These are phyloP conservation scores for Ailuropoda melanoleuca DNA, from an alignment of 2,113 vertebrate genomes.

Conservation along the genomic window DNA sequence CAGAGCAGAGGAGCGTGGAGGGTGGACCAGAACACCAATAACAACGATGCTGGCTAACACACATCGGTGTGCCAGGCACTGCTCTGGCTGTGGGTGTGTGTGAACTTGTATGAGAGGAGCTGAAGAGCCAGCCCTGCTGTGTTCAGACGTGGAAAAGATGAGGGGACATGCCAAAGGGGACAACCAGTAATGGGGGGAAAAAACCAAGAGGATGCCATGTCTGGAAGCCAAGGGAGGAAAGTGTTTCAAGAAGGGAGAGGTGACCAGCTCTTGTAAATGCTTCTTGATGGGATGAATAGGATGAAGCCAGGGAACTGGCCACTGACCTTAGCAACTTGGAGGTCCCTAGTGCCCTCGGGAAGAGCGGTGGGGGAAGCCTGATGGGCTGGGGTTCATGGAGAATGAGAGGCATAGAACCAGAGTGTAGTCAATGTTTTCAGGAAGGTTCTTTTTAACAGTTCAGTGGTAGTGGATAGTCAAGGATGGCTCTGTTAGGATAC, in stretches of 20 bases:
- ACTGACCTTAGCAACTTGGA: neutral
- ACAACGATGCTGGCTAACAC: neutral
- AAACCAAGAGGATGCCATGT: neutral
- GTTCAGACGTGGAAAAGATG: neutral
- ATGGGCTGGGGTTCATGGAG: neutral
- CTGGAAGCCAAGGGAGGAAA: neutral
- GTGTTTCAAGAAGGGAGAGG: too few relatives aligned
- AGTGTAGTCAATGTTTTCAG: neutral
- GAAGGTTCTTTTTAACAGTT: neutral
- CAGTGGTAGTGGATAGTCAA: neutral
- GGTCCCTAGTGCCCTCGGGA: neutral
- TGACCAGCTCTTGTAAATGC: neutral
- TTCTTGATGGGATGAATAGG: neutral
- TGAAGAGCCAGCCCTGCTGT: neutral
- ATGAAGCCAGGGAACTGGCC: neutral
- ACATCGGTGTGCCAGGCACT: neutral
- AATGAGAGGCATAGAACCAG: neutral
- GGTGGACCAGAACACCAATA: neutral
- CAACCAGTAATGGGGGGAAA: fast-evolving
- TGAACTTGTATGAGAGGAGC: neutral
- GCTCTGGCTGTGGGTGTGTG: neutral
- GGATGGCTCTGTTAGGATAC: neutral
- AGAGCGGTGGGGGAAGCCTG: too few relatives aligned
- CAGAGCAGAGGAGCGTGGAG: neutral
- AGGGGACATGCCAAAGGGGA: neutral